A percentile compares a stretch with the other conserved stretches of the same genome.
These are phyloP conservation scores for Temnothorax ravouxi DNA, from an alignment of 2,888 invertebrate genomes.

Conservation along the genomic window DNA sequence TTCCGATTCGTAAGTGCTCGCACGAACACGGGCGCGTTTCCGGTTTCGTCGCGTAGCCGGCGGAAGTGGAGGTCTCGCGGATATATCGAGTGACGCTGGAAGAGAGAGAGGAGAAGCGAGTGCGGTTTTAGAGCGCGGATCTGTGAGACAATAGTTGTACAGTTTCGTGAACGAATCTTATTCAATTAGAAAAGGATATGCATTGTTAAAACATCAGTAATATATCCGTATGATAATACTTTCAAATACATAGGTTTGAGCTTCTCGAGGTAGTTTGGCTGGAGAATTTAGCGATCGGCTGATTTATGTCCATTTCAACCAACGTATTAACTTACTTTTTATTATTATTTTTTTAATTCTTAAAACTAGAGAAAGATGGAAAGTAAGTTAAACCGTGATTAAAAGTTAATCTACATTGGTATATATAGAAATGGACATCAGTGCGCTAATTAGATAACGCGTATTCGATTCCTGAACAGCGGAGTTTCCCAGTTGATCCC, in stretches of 20 bases:
- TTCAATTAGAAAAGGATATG: too few species aligned
- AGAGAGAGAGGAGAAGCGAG: not conserved
- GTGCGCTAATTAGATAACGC: conserved; percentile 4
- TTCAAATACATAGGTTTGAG: too few species aligned
- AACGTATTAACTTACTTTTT: too few species aligned
- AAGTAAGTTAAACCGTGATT: too few species aligned
- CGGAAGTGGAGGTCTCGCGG: not conserved
- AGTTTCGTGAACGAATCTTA: not conserved
- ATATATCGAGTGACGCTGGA: not conserved
- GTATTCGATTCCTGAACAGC: not conserved
- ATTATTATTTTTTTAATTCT: too few species aligned
- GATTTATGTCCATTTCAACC: not conserved
- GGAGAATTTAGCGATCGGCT: not conserved
- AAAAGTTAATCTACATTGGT: too few species aligned
- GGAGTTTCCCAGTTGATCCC: not conserved
- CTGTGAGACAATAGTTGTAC: not conserved
- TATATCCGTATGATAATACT: too few species aligned
- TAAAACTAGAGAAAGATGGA: too few species aligned
- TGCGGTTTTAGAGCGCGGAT: not conserved
- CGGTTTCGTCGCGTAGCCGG: not conserved
- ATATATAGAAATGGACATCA: too few species aligned
- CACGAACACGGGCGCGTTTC: not conserved
- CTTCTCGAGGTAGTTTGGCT: not conserved
- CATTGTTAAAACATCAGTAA: too few species aligned
- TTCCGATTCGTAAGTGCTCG: conserved; percentile 7